Evolutionary conservation across 2,888 invertebrate species (phyloP).

Genomic region (Drosophila nigritarsus): DNA sequence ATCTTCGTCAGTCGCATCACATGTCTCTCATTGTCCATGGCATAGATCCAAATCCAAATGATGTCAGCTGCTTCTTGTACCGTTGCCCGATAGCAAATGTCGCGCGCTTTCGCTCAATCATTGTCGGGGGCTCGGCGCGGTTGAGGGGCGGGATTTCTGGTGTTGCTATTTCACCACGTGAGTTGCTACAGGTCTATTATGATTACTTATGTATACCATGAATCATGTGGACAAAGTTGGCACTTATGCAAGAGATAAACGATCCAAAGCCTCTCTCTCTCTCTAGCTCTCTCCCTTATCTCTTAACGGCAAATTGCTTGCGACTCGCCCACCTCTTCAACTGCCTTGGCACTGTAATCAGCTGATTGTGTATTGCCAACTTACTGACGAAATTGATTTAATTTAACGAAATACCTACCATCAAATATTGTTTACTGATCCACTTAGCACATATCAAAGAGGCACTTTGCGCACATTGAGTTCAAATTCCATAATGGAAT

Average conservation of each 20-base stretch:
- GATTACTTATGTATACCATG: background rate
- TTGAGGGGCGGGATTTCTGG: background rate
- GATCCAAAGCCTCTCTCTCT: background rate
- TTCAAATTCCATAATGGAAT: background rate
- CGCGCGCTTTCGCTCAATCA: conserved; percentile 59
- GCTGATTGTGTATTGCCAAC: conserved; percentile 26
- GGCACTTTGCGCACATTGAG: too few species aligned
- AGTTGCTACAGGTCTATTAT: background rate
- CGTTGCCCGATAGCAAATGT: background rate
- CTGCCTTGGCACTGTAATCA: conserved; percentile 8
- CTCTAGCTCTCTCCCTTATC: background rate
- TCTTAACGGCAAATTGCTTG: background rate
- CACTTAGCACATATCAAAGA: background rate
- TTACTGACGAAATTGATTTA: conserved; percentile 9
- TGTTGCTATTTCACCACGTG: conserved; percentile 26
- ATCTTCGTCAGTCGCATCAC: conserved; percentile 11
- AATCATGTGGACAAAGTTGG: background rate
- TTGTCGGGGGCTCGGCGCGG: background rate
- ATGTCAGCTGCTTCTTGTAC: background rate
- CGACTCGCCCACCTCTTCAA: too few species aligned
- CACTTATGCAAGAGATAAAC: background rate
- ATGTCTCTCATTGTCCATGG: conserved; percentile 33
- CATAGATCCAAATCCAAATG: conserved; percentile 43
- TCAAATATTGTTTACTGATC: background rate
- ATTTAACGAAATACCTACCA: background rate